Percentiles rank a stretch among this genome's conserved stretches.
Evolutionary conservation across 2,113 vertebrate genomes (phyloP).

Genomic region (Gallinago undulata): DNA sequence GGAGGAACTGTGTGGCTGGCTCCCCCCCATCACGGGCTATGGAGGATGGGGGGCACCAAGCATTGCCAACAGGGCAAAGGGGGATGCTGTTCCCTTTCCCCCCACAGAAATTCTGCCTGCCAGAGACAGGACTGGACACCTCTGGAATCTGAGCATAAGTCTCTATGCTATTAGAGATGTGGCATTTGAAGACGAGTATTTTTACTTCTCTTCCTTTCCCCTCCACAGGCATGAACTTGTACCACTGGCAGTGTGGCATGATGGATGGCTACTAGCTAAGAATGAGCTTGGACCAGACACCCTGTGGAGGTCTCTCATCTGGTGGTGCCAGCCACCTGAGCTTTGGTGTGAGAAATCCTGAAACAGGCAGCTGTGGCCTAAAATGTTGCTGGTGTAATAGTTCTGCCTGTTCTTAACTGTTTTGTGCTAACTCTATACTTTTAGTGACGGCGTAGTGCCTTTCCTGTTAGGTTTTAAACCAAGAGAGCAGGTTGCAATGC

Average conservation of each 20-base stretch:
- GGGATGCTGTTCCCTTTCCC: not conserved
- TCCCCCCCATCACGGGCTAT: fast-evolving
- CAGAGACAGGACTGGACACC: not conserved
- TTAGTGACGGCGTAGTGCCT: not conserved
- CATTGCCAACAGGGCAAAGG: not conserved
- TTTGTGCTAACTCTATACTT: fast-evolving
- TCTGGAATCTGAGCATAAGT: not conserved
- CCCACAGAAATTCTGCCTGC: not conserved
- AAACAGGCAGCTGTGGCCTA: not conserved
- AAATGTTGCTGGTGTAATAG: not conserved
- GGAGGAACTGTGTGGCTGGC: not conserved
- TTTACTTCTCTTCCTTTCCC: not conserved
- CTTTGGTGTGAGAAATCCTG: not conserved
- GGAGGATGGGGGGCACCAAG: not conserved
- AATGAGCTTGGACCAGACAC: not conserved
- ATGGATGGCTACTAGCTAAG: not conserved
- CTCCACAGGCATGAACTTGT: not conserved
- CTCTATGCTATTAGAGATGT: not conserved
- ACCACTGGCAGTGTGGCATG: fast-evolving
- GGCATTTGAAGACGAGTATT: not conserved
- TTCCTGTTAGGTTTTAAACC: not conserved
- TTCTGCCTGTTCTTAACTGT: not conserved
- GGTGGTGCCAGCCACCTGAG: fast-evolving
- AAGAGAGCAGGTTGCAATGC: not conserved
- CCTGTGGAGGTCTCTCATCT: not conserved